Percentiles rank a stretch among this genome's conserved stretches.
These are phyloP conservation scores for Xestia rhomboidea DNA, from an alignment of 2,888 invertebrate species.

Conservation along the genomic window DNA sequence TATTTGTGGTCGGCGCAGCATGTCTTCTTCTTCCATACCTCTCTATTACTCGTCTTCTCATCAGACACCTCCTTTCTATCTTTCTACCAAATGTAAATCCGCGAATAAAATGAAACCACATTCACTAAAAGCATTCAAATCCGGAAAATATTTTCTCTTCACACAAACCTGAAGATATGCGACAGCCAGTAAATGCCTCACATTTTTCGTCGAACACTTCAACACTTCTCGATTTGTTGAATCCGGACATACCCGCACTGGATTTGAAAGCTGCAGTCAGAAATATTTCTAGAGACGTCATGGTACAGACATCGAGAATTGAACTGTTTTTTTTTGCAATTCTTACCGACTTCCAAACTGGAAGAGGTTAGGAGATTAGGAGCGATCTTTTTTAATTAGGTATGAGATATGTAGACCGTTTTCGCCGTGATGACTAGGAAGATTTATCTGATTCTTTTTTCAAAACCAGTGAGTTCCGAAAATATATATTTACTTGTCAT, in stretches of 20 bases:
- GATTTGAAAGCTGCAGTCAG: slow-evolving; percentile 23
- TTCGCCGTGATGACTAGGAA: not conserved
- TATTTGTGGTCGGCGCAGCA: not conserved
- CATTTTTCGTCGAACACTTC: slow-evolving; percentile 53
- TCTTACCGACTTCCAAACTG: not conserved
- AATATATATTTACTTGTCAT: no score
- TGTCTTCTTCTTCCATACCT: not conserved
- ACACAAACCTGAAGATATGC: slow-evolving; percentile 27
- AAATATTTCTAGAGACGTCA: slow-evolving; percentile 19
- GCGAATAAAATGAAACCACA: slow-evolving; percentile 27
- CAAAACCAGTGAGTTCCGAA: not conserved
- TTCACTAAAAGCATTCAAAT: slow-evolving; percentile 44
- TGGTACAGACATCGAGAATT: not conserved
- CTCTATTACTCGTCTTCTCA: not conserved
- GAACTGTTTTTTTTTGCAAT: not conserved
- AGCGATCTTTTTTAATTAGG: not conserved
- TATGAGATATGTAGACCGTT: not conserved
- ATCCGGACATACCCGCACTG: slow-evolving; percentile 37
- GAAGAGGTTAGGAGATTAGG: not conserved
- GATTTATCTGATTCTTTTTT: not conserved
- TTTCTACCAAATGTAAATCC: slow-evolving; percentile 10
- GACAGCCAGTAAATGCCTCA: slow-evolving; percentile 45
- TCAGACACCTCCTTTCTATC: not conserved
- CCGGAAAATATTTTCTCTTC: slow-evolving; percentile 30
- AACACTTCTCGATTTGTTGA: slow-evolving; percentile 35